These are phyloP conservation scores for Mesocricetus auratus DNA, from an alignment of 2,113 vertebrate species.

Conservation along the genomic window DNA sequence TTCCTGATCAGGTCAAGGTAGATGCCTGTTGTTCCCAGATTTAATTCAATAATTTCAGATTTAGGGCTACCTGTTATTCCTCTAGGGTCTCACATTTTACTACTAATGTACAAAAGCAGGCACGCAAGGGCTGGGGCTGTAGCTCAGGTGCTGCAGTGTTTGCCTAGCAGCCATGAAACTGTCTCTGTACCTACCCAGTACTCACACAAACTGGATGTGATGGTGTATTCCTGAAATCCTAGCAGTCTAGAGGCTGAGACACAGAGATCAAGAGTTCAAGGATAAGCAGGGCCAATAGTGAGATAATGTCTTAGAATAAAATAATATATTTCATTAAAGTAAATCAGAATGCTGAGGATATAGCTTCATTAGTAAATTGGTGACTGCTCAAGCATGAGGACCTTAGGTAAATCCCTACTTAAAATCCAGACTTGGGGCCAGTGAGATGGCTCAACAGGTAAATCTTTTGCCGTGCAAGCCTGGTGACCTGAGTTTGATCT, in stretches of 20 bases:
- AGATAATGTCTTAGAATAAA: neutral
- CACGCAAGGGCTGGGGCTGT: neutral
- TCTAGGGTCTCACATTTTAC: neutral
- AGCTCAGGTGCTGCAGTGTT: neutral
- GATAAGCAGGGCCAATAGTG: neutral
- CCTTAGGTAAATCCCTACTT: neutral
- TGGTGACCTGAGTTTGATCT: neutral
- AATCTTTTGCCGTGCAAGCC: neutral
- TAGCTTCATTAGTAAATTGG: neutral
- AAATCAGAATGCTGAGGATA: neutral
- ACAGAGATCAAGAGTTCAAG: neutral
- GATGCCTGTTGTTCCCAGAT: neutral
- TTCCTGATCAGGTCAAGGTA: neutral
- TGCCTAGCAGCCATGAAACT: neutral
- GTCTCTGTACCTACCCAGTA: neutral
- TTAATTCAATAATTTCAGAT: conserved; percentile 10
- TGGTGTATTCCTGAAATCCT: neutral
- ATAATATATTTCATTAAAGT: neutral
- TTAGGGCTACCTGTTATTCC: neutral
- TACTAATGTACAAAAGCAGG: neutral
- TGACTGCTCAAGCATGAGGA: neutral
- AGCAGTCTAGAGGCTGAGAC: neutral
- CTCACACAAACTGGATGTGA: neutral
- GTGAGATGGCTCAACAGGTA: neutral
- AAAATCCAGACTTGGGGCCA: neutral